phyloP scores from a whole-genome alignment of 1,140 invertebrate genomes.

The Octopus sinensis region DNA sequence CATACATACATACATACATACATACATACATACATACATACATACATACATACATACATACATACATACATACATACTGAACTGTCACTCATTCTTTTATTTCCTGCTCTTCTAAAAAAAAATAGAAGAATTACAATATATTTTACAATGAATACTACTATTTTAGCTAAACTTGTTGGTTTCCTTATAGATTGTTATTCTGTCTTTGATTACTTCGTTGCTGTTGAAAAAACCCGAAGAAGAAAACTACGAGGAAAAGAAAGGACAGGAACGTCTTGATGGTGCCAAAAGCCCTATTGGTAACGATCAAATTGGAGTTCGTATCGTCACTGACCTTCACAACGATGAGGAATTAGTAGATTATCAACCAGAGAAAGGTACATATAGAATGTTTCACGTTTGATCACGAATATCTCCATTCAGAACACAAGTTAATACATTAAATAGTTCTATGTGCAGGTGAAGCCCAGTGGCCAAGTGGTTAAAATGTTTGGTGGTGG shows the following conservation, averaged over 20 bases:
- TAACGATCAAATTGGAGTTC: neutral
- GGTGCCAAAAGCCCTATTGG: neutral
- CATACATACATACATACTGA: neutral
- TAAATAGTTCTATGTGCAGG: too few relatives aligned
- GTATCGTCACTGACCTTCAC: constrained; percentile 15
- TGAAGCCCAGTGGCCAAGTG: too few relatives aligned
- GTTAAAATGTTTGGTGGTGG: too few relatives aligned
- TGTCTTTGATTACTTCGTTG: constrained; percentile 56
- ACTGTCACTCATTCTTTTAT: too few relatives aligned
- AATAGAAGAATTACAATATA: too few relatives aligned
- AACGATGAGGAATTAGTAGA: constrained; percentile 31
- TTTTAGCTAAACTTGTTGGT: too few relatives aligned
- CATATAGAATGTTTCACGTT: neutral
- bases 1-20: neutral
- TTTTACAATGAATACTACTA: too few relatives aligned
- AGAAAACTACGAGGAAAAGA: constrained; percentile 36
- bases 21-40: neutral
- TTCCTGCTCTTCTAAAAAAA: too few relatives aligned
- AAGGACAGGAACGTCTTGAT: neutral
- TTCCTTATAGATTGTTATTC: constrained; percentile 49
- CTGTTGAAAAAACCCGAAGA: constrained; percentile 58
- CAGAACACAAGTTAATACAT: too few relatives aligned
- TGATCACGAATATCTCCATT: neutral
- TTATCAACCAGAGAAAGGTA: constrained; percentile 27
- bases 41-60: neutral